Evolutionary conservation across 2,113 vertebrate genomes (phyloP).

Genomic region (Silurus asotus): DNA sequence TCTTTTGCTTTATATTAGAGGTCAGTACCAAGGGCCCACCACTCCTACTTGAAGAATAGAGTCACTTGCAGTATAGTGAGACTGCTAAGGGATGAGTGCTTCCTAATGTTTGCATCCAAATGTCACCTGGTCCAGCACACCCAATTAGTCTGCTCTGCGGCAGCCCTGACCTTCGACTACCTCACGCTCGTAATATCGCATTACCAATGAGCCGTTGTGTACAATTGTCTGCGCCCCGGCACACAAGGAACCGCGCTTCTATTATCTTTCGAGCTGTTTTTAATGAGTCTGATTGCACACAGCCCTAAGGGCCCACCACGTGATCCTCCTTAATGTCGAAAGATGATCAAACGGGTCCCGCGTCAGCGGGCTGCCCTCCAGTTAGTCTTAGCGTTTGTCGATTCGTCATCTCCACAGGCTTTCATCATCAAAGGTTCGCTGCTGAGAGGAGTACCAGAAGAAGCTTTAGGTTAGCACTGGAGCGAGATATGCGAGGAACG

Average conservation of each 20-base stretch:
- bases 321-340: constrained; percentile 42
- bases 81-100: constrained; percentile 17
- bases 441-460: constrained; percentile 2
- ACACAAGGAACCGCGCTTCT: not conserved
- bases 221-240: not conserved
- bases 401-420: constrained; percentile 49
- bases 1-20: not conserved
- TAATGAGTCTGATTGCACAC: constrained; percentile 22
- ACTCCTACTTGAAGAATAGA: not conserved
- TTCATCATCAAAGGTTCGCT: constrained; percentile 27
- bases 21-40: not conserved
- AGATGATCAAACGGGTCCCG: constrained; percentile 43
- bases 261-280: constrained; percentile 30
- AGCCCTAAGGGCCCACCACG: constrained; percentile 14
- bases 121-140: constrained; percentile 24
- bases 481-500: not conserved
- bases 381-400: constrained; percentile 47
- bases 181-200: constrained; percentile 4
- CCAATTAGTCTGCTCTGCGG: constrained; percentile 21
- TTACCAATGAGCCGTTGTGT: constrained; percentile 2
- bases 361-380: constrained; percentile 32
- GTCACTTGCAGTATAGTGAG: not conserved
- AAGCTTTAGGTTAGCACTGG: not conserved
- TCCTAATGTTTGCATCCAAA: constrained; percentile 22
- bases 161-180: not conserved